Evolutionary conservation across 2,113 vertebrate genomes (phyloP).

Genomic region (Sterna hirundo): DNA sequence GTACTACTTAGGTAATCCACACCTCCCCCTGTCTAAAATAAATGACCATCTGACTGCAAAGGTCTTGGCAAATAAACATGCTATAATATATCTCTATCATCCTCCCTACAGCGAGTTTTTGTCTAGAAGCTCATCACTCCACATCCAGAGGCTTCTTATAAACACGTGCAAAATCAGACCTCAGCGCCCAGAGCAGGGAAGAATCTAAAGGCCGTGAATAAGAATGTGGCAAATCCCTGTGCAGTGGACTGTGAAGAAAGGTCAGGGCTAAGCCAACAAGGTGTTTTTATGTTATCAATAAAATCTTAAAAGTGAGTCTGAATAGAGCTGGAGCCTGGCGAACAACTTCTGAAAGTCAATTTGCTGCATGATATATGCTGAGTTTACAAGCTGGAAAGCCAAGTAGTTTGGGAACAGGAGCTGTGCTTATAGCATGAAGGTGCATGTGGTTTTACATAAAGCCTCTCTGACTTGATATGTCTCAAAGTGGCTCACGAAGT

Average conservation of each 20-base stretch:
- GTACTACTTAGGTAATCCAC: not conserved
- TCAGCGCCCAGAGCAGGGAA: not conserved
- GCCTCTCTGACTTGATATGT: not conserved
- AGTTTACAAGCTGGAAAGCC: conserved; percentile 9
- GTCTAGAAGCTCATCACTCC: conserved; percentile 17
- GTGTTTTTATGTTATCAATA: conserved; percentile 23
- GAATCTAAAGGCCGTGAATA: conserved; percentile 1
- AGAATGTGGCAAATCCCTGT: conserved; percentile 1
- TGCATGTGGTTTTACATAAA: not conserved
- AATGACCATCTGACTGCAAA: conserved; percentile 29
- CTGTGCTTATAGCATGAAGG: not conserved
- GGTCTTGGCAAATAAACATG: conserved; percentile 27
- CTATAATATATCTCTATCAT: conserved; percentile 18
- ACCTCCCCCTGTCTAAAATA: not conserved
- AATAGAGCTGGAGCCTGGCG: not conserved
- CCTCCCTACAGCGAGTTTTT: conserved; percentile 11
- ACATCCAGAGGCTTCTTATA: not conserved
- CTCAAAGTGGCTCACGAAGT: not conserved
- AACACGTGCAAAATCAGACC: not conserved
- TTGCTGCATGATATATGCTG: not conserved
- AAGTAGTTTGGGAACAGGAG: not conserved
- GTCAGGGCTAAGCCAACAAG: conserved; percentile 20
- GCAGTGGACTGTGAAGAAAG: not conserved
- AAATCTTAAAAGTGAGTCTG: not conserved
- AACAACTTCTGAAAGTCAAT: not conserved